Conservation (phyloP, 2,888 invertebrate species). For the Lampropteryx suffumata region DNA sequence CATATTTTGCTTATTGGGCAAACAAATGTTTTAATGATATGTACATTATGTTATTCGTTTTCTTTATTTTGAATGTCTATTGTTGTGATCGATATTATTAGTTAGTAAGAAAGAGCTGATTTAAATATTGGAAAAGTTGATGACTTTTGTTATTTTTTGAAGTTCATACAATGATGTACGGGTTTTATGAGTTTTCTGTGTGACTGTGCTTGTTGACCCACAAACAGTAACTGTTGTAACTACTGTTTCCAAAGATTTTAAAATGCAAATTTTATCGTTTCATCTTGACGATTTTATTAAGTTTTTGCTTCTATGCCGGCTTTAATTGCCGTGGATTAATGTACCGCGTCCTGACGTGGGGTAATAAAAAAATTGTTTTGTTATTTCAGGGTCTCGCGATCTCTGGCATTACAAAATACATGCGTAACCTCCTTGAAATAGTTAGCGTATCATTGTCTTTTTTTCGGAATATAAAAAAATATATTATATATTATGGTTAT, state of each 20-base stretch:
- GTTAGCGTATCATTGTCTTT: background rate
- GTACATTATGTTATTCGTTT: no score
- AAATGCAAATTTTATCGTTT: conserved; percentile 48
- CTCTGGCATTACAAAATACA: conserved; percentile 2
- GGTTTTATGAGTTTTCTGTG: conserved; percentile 3
- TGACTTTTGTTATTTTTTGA: no score
- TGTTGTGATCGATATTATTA: no score
- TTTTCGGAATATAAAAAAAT: no score
- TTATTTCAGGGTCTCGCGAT: conserved; percentile 35
- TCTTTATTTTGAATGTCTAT: no score
- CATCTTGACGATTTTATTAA: conserved; percentile 66
- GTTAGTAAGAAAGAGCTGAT: no score
- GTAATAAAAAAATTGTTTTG: conserved; percentile 39
- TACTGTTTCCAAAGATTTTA: conserved; percentile 55
- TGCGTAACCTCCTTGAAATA: background rate
- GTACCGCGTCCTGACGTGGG: conserved; percentile 35
- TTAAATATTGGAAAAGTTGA: no score
- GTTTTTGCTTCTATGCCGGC: conserved; percentile 46
- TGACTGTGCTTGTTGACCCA: conserved; percentile 40
- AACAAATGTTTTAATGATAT: no score
- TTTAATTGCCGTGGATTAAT: conserved; percentile 46
- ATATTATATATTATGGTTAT: no score
- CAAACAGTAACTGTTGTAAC: conserved; percentile 50
- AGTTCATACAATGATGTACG: no score
- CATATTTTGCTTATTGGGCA: no score